These are phyloP conservation scores for Belgica antarctica DNA, from an alignment of 2,888 invertebrate species.

Conservation along the genomic window DNA sequence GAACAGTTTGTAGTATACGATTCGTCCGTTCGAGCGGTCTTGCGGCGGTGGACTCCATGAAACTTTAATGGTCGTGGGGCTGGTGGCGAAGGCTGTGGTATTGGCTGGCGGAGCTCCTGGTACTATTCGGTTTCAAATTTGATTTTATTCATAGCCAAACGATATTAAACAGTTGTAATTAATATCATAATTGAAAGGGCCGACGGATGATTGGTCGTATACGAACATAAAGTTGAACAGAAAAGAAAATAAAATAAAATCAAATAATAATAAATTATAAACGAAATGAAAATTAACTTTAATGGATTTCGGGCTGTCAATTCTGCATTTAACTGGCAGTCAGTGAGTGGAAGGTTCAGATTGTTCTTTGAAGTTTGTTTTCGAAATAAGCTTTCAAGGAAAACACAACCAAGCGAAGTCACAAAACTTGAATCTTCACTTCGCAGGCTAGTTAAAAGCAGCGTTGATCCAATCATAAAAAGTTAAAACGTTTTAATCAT, in stretches of 20 bases:
- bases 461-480: too few species aligned
- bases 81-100: slow-evolving; percentile 83
- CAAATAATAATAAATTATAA: background rate
- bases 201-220: background rate
- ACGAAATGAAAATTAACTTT: background rate
- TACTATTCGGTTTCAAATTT: slow-evolving; percentile 61
- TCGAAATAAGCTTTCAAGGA: too few species aligned
- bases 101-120: slow-evolving; percentile 96
- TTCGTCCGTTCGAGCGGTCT: slow-evolving; percentile 86
- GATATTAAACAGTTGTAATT: slow-evolving; percentile 21
- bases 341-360: too few species aligned
- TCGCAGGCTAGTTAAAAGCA: too few species aligned
- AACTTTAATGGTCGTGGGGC: slow-evolving; percentile 85
- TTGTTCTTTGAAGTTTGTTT: too few species aligned
- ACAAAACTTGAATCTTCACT: too few species aligned
- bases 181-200: background rate
- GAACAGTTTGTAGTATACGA: slow-evolving; percentile 92
- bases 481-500: background rate
- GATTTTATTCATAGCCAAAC: too few species aligned
- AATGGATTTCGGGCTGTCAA: too few species aligned
- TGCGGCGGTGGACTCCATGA: slow-evolving; percentile 91
- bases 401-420: too few species aligned
- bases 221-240: slow-evolving; percentile 15
- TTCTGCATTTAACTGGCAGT: too few species aligned
- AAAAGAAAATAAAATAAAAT: slow-evolving; percentile 14